These are phyloP conservation scores for Harpagifer antarcticus DNA, from an alignment of 2,797 vertebrate species.

Conservation along the genomic window DNA sequence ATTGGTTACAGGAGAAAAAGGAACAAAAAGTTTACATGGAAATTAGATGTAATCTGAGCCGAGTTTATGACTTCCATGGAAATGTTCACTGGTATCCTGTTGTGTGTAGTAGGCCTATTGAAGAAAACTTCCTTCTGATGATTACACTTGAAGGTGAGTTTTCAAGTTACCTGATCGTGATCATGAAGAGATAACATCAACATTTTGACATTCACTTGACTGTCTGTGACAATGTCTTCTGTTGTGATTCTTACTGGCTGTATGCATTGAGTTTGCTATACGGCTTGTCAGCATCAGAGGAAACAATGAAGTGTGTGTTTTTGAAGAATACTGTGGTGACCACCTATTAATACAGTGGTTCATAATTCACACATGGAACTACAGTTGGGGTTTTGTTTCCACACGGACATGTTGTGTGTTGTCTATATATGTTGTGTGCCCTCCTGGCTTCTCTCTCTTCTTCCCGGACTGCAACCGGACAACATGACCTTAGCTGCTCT, in stretches of 20 bases:
- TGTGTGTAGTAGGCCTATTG: fast-evolving
- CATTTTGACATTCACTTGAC: too few relatives aligned
- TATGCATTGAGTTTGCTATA: not conserved
- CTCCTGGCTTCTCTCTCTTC: too few relatives aligned
- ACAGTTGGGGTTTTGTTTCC: too few relatives aligned
- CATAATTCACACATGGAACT: too few relatives aligned
- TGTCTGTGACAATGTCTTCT: constrained; percentile 9
- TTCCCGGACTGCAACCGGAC: too few relatives aligned
- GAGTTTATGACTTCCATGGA: constrained; percentile 6
- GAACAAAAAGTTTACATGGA: too few relatives aligned
- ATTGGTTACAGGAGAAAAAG: not conserved
- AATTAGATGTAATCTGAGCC: not conserved
- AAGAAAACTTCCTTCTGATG: constrained; percentile 8
- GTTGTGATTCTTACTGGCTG: constrained; percentile 1
- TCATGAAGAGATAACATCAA: not conserved
- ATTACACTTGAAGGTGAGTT: not conserved
- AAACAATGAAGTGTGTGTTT: not conserved
- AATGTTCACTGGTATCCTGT: not conserved
- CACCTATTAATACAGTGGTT: too few relatives aligned
- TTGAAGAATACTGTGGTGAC: not conserved
- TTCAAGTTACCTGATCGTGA: not conserved
- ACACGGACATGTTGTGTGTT: too few relatives aligned
- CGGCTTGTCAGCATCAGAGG: not conserved
- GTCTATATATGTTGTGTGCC: too few relatives aligned
- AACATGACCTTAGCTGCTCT: too few relatives aligned